Evolutionary conservation across 2,113 vertebrate species (phyloP), one percentile per base, ranked within the genome.

Genomic region (Eurystomus gularis): DNA sequence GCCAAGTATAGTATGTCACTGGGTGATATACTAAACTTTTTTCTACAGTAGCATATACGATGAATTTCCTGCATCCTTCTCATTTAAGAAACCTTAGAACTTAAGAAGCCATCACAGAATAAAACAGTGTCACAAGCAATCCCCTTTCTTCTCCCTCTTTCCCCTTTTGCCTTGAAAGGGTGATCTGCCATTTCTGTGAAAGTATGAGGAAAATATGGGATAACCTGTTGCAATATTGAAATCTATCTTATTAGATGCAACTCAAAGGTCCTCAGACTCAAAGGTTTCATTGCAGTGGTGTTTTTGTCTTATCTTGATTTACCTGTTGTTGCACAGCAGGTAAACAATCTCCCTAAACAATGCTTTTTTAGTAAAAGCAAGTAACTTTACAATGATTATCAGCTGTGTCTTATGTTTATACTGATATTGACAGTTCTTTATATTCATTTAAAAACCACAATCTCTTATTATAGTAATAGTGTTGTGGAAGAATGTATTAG

Each of bases 281-380:
- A 25, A 61, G 52, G 4, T 79, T 68, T 82, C 26, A 9, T 31
- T 62, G 17, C 0, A 0, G 6, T 46, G 4, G 2, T 73, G 6
- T 44, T 81, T 33, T 35, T 75, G 15, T 21, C 48, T 86, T 78
- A 44, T 37, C 5, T 77, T 68, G 11, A 13, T 90, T 61, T 87
- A 39, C 20, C 5, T 82, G 2, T 24, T 33, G 11, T 29, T 91
- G 28, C 5, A 1, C 42, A 42, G 15, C 42, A 42, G 42, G 4
- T 62, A 48, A 7, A 31, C 8, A 10, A 13, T 9, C 16, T 7
- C 9, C 7, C 6, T 7, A 31, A 35, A 62, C 6, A 54, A 84
- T 24, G 14, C 4, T 52, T 55, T 83, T 44, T 73, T 44, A 72
- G 52, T 33, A 18, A 65, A 88, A 91, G 8, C n/a, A 86, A 31